phyloP scores from a whole-genome alignment of 35 echinoderm and acorn worm species.

The Acanthaster planci region DNA sequence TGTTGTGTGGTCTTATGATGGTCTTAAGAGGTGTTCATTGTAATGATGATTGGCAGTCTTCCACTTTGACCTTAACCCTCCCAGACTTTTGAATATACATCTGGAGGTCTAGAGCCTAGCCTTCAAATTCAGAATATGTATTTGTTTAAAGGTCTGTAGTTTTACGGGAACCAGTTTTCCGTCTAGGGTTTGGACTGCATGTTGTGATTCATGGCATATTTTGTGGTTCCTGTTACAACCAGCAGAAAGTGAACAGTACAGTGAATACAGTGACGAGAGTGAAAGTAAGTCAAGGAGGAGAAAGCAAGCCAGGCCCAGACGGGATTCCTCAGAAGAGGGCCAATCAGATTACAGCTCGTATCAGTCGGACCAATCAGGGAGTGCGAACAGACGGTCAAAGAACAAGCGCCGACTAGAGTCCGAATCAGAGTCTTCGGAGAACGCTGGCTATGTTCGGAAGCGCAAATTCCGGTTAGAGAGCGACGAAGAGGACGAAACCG shows the following conservation, averaged over 20 bases:
- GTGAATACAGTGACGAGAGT: slow-evolving; percentile 47
- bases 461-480: slow-evolving; percentile 79
- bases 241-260: slow-evolving; percentile 64
- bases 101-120: too few relatives aligned
- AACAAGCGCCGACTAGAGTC: background rate
- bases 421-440: slow-evolving; percentile 34
- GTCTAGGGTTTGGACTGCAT: too few relatives aligned
- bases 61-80: too few relatives aligned
- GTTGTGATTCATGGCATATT: too few relatives aligned
- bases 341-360: slow-evolving; percentile 8
- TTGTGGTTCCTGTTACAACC: background rate
- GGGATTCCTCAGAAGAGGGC: background rate
- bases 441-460: slow-evolving; percentile 51
- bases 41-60: too few relatives aligned
- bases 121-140: too few relatives aligned
- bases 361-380: background rate
- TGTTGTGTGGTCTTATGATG: too few relatives aligned
- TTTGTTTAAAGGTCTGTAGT: too few relatives aligned
- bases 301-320: background rate
- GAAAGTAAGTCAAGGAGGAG: background rate
- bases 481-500: slow-evolving; percentile 51
- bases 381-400: slow-evolving; percentile 15
- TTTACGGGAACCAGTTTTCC: too few relatives aligned
- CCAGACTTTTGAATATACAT: too few relatives aligned
- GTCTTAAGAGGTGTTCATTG: too few relatives aligned